These are phyloP conservation scores for Lithophane semibrunnea DNA, from an alignment of 2,888 invertebrate genomes.

Conservation along the genomic window DNA sequence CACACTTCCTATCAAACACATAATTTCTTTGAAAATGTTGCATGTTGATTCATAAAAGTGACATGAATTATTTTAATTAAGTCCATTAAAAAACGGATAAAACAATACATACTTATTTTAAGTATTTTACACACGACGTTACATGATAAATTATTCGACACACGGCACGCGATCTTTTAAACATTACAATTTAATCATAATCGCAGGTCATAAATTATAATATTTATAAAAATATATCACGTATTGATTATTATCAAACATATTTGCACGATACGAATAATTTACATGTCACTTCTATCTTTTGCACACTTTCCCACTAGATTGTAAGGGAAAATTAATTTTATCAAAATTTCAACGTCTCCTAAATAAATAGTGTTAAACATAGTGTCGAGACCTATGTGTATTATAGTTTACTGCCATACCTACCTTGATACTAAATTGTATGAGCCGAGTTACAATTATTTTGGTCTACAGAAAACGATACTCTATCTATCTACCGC, in stretches of 20 bases:
- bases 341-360: not conserved
- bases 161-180: slow-evolving; percentile 12
- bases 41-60: not conserved
- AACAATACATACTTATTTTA: not conserved
- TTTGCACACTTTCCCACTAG: not conserved
- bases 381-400: not conserved
- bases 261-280: slow-evolving; percentile 2
- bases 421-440: not conserved
- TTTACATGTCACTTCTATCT: not conserved
- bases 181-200: slow-evolving; percentile 14
- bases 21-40: not conserved
- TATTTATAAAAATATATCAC: slow-evolving; percentile 20
- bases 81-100: not conserved
- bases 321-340: not conserved
- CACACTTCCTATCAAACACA: not conserved
- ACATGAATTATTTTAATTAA: not conserved
- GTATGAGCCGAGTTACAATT: not conserved
- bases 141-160: not conserved
- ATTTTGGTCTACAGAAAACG: not conserved
- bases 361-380: not conserved
- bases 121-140: not conserved
- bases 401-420: not conserved
- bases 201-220: not conserved
- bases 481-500: not conserved
- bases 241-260: slow-evolving; percentile 2